Conservation (phyloP, 2,113 vertebrate species). For the Callopanchax toddi region DNA sequence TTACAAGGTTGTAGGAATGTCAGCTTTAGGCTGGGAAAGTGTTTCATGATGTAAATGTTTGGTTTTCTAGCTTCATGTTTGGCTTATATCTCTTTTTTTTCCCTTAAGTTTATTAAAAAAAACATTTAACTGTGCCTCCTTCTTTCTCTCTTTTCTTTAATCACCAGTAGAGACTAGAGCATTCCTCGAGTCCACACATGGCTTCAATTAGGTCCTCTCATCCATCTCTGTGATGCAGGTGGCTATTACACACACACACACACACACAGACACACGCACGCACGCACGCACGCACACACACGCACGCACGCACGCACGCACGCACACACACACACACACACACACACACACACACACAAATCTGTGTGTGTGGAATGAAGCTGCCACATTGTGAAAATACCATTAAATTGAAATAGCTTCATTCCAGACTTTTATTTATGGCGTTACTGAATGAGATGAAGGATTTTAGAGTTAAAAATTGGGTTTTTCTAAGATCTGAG, state of each 20-base stretch:
- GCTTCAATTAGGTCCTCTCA: conserved; percentile 62
- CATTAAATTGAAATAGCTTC: too few species aligned
- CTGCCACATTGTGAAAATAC: too few species aligned
- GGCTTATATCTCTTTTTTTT: conserved; percentile 33
- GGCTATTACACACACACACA: conserved; percentile 48
- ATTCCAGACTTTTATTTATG: too few species aligned
- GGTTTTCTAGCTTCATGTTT: conserved; percentile 38
- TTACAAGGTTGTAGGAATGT: conserved; percentile 17
- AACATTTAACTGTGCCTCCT: conserved; percentile 37
- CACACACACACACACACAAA: too few species aligned
- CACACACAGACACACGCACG: conserved; percentile 24
- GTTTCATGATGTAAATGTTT: conserved; percentile 48
- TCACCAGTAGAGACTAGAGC: conserved; percentile 59
- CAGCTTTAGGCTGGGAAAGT: conserved; percentile 6
- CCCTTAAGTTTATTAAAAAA: conserved; percentile 54
- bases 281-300: too few species aligned
- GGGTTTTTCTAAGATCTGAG: too few species aligned
- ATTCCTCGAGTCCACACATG: conserved; percentile 55
- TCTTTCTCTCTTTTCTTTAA: conserved; percentile 30
- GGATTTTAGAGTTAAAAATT: too few species aligned
- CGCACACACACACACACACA: too few species aligned
- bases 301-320: too few species aligned
- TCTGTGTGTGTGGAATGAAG: too few species aligned
- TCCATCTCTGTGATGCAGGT: conserved; percentile 71
- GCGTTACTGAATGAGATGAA: too few species aligned